A percentile compares a stretch with the other conserved stretches of the same genome.
Conservation (phyloP, 2,888 invertebrate species). For the Cheilosia impressa region DNA sequence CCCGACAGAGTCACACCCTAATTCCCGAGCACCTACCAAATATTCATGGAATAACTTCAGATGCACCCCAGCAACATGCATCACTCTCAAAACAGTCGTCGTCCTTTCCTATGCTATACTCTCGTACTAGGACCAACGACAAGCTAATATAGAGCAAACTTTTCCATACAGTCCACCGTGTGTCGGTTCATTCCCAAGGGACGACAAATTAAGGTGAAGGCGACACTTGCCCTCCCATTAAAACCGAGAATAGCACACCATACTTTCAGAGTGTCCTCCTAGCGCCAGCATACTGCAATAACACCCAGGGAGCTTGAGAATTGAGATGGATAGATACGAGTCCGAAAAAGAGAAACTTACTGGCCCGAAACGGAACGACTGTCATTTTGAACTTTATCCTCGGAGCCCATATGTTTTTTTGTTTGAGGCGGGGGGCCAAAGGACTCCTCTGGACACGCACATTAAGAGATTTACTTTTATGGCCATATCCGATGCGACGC, state of each 20-base stretch:
- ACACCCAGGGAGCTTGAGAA: constrained; percentile 28
- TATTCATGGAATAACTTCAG: constrained; percentile 63
- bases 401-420: constrained; percentile 58
- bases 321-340: constrained; percentile 63
- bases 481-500: constrained; percentile 50
- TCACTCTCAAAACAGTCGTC: constrained; percentile 23
- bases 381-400: constrained; percentile 68
- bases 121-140: constrained; percentile 7
- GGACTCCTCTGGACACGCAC: constrained; percentile 47
- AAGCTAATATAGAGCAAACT: constrained; percentile 29
- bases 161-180: constrained; percentile 31
- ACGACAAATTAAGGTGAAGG: constrained; percentile 68
- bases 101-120: neutral
- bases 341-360: constrained; percentile 49
- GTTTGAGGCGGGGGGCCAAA: neutral
- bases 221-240: constrained; percentile 52
- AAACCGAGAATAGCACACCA: neutral
- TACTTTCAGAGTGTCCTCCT: neutral
- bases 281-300: neutral
- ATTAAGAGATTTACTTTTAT: constrained; percentile 72
- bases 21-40: constrained; percentile 46
- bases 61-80: constrained; percentile 49
- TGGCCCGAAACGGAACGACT: constrained; percentile 64
- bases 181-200: constrained; percentile 34
- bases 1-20: constrained; percentile 32